Base-by-base conservation (phyloP, 2,113 vertebrate species). In the Daubentonia madagascariensis region DNA sequence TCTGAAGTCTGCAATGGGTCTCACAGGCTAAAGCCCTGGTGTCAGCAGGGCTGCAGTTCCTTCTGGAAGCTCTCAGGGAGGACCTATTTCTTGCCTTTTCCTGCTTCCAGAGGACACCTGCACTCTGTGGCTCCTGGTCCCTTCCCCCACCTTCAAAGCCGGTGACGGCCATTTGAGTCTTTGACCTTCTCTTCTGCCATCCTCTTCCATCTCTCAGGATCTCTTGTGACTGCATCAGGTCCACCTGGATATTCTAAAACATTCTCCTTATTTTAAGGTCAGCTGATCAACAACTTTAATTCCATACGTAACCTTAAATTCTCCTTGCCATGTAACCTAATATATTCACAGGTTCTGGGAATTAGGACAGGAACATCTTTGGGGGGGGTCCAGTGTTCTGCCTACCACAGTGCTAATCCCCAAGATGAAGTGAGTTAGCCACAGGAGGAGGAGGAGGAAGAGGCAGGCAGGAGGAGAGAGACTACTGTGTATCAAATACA, bases 61-160 rank as follows among this genome's bases (percentile, higher is more conserved):
- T 50, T 40, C 20, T n/a, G n/a, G 48, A 73, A 16, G 37, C 17
- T 54, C 14, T 18, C 6, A 57, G 37, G n/a, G 16, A 72, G 68
- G 22, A 20, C 43, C 45, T 18, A 1, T 25, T 12, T 14, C 79
- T 84, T 32, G 17, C 40, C 68, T 76, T 28, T 48, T 30, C 11
- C 48, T 3, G 3, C 1, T 32, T 65, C 18, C 4, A 6, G 12
- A 61, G n/a, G 52, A 75, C n/a, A 43, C n/a, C 13, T 4, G 1
- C 4, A 0, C 28, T 3, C 28, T 5, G 63, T n/a, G 86, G 57
- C 65, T 50, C 0, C 0, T 35, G 43, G 54, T 28, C 57, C 37
- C 65, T 40, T 40, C 28, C 75, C 40, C 40, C 52, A 9, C 7
- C 32, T 48, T 37, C 40, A 20, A 40, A 35, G 75, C 40, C 23